Conservation (phyloP, 2,888 invertebrate species). For the Trichacis sp. region DNA sequence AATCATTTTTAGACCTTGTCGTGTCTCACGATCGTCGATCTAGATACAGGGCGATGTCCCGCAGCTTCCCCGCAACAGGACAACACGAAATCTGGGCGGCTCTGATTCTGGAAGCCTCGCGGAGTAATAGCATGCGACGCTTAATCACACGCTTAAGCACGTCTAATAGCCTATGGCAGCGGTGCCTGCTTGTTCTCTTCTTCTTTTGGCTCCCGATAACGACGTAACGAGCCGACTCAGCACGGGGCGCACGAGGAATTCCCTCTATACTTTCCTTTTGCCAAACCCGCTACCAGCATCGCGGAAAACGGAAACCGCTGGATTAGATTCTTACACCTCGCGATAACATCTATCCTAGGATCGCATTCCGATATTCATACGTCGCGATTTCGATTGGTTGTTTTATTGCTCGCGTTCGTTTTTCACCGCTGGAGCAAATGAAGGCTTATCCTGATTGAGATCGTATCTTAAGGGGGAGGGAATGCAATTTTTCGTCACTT, state of each 20-base stretch:
- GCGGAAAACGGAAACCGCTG: constrained; percentile 22
- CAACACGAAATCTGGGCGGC: constrained; percentile 18
- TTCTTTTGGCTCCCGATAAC: not conserved
- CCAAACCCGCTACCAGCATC: constrained; percentile 25
- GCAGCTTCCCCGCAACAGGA: constrained; percentile 21
- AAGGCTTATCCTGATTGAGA: too few relatives aligned
- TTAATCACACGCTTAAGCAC: constrained; percentile 15
- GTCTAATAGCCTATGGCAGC: not conserved
- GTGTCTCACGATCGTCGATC: constrained; percentile 25
- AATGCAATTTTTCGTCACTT: too few relatives aligned
- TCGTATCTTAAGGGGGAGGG: too few relatives aligned
- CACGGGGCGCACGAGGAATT: constrained; percentile 2
- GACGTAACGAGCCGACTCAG: not conserved
- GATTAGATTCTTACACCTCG: constrained; percentile 36
- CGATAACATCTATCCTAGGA: constrained; percentile 22
- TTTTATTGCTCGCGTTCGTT: not conserved
- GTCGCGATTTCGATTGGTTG: constrained; percentile 7
- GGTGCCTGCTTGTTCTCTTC: constrained; percentile 1
- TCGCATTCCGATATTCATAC: constrained; percentile 23
- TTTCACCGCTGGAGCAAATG: too few relatives aligned
- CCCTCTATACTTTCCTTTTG: not conserved
- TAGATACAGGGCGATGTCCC: constrained; percentile 29
- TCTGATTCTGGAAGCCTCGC: constrained; percentile 11
- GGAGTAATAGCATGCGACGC: constrained; percentile 20
- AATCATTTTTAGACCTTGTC: too few relatives aligned